Conservation (phyloP, 2,113 vertebrate species). For the Megalops atlanticus region DNA sequence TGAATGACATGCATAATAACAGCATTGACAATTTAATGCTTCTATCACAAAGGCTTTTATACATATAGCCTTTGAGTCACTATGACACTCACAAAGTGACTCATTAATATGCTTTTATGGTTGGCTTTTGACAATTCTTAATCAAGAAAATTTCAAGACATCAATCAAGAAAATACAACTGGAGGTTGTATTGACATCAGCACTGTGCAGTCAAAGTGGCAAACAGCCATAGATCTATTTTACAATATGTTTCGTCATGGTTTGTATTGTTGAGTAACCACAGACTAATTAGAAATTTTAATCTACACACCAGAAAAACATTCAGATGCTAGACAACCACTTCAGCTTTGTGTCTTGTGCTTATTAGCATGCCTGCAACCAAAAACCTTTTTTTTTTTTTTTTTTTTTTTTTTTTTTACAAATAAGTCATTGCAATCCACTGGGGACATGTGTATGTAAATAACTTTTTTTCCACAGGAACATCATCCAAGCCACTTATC, state of each 20-base stretch:
- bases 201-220: background rate
- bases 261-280: too few species aligned
- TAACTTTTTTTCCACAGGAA: background rate
- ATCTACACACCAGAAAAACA: background rate
- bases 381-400: background rate
- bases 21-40: background rate
- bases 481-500: background rate
- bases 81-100: too few species aligned
- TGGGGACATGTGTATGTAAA: background rate
- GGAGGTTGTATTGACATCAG: background rate
- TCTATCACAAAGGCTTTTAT: too few species aligned
- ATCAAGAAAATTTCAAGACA: background rate
- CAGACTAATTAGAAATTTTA: background rate
- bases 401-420: background rate
- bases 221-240: too few species aligned
- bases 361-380: background rate
- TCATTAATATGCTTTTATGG: too few species aligned
- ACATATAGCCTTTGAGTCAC: too few species aligned
- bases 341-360: background rate
- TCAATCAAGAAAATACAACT: background rate
- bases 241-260: too few species aligned
- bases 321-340: too few species aligned
- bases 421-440: background rate
- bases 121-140: too few species aligned
- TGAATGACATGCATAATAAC: too few species aligned